Conservation (phyloP, 1,140 invertebrate genomes). For the Pteromalus puparum region DNA sequence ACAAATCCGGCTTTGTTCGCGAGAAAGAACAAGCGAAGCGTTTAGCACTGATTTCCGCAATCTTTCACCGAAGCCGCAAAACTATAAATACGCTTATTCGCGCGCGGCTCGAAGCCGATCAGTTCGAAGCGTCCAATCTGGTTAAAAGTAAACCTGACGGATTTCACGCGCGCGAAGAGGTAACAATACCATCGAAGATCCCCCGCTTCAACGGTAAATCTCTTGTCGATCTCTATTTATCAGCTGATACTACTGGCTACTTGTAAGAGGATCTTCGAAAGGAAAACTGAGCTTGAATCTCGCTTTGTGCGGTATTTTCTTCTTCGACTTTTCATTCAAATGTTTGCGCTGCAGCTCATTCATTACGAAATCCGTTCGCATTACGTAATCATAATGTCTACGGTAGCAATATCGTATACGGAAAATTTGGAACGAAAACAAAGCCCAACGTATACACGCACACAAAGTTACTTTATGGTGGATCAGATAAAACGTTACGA, state of each 20-base stretch:
- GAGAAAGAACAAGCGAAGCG: not conserved
- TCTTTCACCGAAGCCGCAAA: not conserved
- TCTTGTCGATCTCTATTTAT: not conserved
- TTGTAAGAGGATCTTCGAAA: too few species aligned
- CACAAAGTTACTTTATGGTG: not conserved
- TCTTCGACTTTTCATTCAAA: too few species aligned
- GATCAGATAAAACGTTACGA: slow-evolving; percentile 2
- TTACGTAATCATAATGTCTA: too few species aligned
- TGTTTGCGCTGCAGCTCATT: too few species aligned
- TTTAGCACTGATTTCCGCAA: not conserved
- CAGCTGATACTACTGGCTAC: too few species aligned
- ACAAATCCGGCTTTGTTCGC: not conserved
- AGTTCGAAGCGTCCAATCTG: not conserved
- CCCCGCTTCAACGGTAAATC: not conserved
- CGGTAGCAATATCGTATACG: too few species aligned
- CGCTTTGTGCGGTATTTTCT: too few species aligned
- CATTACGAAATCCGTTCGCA: too few species aligned
- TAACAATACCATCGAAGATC: too few species aligned
- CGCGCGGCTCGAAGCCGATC: not conserved
- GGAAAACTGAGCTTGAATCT: too few species aligned
- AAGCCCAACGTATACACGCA: too few species aligned
- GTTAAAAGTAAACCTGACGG: not conserved
- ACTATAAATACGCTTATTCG: slow-evolving; percentile 8
- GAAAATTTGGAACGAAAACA: too few species aligned
- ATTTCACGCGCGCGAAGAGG: not conserved